Evolutionary conservation across 2,113 vertebrate species (phyloP).

Genomic region (Platichthys flesus): DNA sequence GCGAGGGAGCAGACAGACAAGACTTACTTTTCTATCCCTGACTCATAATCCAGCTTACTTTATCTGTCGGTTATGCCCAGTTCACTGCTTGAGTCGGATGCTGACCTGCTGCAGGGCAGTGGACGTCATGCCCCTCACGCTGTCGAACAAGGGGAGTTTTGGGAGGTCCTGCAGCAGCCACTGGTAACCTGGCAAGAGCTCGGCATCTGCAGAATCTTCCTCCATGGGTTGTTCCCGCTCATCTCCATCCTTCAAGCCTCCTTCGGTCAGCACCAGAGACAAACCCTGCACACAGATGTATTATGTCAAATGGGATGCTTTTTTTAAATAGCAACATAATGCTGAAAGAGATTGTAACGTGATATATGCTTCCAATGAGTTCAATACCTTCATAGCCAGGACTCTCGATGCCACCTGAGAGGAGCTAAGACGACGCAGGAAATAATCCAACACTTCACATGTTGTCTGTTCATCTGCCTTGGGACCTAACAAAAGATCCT

Average conservation of each 20-base stretch:
- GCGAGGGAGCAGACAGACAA: slow-evolving; percentile 15
- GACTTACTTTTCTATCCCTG: background rate
- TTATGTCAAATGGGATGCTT: background rate
- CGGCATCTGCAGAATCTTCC: slow-evolving; percentile 88
- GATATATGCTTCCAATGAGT: background rate
- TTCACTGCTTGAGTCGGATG: background rate
- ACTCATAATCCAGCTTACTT: background rate
- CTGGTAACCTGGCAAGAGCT: slow-evolving; percentile 91
- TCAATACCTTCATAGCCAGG: slow-evolving; percentile 94
- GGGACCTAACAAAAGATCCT: slow-evolving; percentile 94
- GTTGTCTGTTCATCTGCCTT: slow-evolving; percentile 97
- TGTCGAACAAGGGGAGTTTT: slow-evolving; percentile 92
- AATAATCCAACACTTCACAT: slow-evolving; percentile 97
- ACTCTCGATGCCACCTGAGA: slow-evolving; percentile 95
- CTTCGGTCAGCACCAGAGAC: slow-evolving; percentile 93
- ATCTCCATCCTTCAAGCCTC: slow-evolving; percentile 89
- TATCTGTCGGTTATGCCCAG: too few relatives aligned
- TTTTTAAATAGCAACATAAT: background rate
- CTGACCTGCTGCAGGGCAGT: slow-evolving; percentile 93
- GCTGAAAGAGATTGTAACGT: background rate
- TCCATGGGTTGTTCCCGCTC: slow-evolving; percentile 93
- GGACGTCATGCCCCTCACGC: slow-evolving; percentile 90
- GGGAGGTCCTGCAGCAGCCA: slow-evolving; percentile 95
- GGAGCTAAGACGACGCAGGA: slow-evolving; percentile 94
- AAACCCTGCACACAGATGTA: slow-evolving; percentile 84